Conservation (phyloP, 2,113 vertebrate genomes). For the Heterocephalus glaber region DNA sequence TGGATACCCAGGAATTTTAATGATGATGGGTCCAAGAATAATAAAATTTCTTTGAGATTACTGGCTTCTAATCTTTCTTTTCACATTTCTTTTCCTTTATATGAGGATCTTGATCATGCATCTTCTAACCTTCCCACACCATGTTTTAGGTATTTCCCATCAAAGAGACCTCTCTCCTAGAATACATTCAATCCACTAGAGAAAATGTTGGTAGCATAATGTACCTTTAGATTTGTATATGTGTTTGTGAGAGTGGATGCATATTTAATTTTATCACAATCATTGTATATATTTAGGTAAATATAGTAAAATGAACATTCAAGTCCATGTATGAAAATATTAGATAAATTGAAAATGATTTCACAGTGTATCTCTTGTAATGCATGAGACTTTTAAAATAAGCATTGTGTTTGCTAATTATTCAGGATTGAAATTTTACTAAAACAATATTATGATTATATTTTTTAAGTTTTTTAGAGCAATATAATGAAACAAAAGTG, state of each 20-base stretch:
- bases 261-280: background rate
- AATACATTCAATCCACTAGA: background rate
- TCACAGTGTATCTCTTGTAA: background rate
- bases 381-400: background rate
- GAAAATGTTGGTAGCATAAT: background rate
- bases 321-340: background rate
- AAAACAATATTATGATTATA: background rate
- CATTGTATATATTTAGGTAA: background rate
- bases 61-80: background rate
- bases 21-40: background rate
- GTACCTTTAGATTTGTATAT: background rate
- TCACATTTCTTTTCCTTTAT: background rate
- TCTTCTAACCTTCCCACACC: background rate
- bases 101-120: background rate
- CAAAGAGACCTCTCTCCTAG: background rate
- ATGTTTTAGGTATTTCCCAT: background rate
- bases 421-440: background rate
- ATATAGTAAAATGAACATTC: background rate
- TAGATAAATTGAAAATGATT: background rate
- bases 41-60: background rate
- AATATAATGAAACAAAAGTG: background rate
- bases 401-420: background rate
- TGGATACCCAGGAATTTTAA: background rate
- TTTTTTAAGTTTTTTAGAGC: background rate
- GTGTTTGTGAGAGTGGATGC: background rate